These are phyloP conservation scores for Lepidurus packardi DNA, from an alignment of 1,140 invertebrate species.

Conservation along the genomic window DNA sequence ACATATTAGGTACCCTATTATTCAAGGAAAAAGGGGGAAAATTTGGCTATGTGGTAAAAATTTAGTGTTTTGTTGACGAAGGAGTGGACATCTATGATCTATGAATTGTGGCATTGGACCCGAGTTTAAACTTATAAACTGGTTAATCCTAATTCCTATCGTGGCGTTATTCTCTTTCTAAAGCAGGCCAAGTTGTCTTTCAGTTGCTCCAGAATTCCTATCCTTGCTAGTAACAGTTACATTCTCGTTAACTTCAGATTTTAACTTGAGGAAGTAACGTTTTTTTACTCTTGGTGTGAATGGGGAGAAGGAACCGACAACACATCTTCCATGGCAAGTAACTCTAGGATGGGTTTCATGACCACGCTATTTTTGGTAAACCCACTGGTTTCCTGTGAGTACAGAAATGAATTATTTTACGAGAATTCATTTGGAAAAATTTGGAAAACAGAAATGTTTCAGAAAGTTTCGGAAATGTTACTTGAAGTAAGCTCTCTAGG, in stretches of 20 bases:
- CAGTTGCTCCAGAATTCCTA: not conserved
- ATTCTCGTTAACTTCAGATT: not conserved
- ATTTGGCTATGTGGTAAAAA: not conserved
- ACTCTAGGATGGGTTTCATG: not conserved
- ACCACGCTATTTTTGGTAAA: not conserved
- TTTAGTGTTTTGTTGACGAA: not conserved
- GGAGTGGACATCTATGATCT: not conserved
- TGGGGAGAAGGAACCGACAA: not conserved
- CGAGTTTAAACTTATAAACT: not conserved
- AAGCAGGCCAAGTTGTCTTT: not conserved
- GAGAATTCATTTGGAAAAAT: not conserved
- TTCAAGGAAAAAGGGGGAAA: not conserved
- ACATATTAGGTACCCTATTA: not conserved
- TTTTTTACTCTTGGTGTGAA: not conserved
- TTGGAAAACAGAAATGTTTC: not conserved
- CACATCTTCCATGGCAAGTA: not conserved
- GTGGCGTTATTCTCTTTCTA: not conserved
- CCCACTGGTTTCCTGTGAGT: not conserved
- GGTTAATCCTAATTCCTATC: not conserved
- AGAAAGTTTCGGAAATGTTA: not conserved
- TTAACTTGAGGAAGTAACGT: not conserved
- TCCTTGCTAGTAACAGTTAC: not conserved
- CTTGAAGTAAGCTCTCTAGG: not conserved
- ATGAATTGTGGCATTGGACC: not conserved
- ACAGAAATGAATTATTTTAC: not conserved